Evolutionary conservation across 2,113 vertebrate genomes (phyloP).

Genomic region (Tretioscincus oriximinensis): DNA sequence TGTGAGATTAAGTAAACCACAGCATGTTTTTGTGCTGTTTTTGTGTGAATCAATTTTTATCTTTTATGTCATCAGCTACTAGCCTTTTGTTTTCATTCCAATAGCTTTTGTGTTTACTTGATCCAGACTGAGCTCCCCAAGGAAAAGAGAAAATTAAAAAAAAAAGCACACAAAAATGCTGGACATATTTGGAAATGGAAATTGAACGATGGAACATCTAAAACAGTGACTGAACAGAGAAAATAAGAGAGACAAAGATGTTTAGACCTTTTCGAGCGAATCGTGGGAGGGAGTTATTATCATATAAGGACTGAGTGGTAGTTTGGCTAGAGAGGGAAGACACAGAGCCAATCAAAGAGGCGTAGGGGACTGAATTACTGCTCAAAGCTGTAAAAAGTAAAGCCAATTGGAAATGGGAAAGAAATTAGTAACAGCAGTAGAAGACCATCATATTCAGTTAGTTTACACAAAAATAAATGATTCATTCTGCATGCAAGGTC

Average conservation of each 20-base stretch:
- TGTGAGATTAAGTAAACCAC: constrained; percentile 47
- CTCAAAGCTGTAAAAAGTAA: constrained; percentile 85
- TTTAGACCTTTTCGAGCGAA: constrained; percentile 85
- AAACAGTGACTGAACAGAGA: constrained; percentile 79
- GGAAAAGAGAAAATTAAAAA: constrained; percentile 42
- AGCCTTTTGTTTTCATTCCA: constrained; percentile 34
- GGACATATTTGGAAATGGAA: constrained; percentile 69
- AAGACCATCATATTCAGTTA: constrained; percentile 67
- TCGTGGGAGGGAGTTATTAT: constrained; percentile 86
- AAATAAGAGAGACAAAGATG: constrained; percentile 83
- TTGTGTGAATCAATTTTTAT: constrained; percentile 37
- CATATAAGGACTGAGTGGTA: constrained; percentile 81
- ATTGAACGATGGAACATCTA: constrained; percentile 78
- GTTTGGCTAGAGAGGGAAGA: constrained; percentile 88
- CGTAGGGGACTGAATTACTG: constrained; percentile 85
- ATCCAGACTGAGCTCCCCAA: constrained; percentile 78
- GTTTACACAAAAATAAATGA: constrained; percentile 54
- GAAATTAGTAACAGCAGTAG: constrained; percentile 80
- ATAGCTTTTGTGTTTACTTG: constrained; percentile 50
- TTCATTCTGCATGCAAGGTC: constrained; percentile 70
- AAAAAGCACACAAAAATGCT: constrained; percentile 64
- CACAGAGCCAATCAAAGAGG: constrained; percentile 84
- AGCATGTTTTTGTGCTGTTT: constrained; percentile 22
- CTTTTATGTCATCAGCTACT: constrained; percentile 39
- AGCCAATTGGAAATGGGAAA: constrained; percentile 84